Percentiles rank a stretch among this genome's conserved stretches.
Evolutionary conservation across 2,113 vertebrate genomes (phyloP).

Genomic region (Candoia aspera): DNA sequence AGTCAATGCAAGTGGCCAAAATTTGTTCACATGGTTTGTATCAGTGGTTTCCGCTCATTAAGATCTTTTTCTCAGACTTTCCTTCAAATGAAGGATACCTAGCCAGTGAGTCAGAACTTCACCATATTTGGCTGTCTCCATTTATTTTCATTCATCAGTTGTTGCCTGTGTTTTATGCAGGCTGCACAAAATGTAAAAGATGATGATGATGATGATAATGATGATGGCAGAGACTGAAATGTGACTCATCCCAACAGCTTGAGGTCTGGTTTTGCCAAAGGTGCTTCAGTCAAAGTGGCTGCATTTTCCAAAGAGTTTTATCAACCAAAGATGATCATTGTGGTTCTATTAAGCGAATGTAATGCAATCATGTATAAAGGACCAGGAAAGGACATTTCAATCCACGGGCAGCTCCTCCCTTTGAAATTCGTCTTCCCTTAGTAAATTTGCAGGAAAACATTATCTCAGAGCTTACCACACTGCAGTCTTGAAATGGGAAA

Average conservation of each 20-base stretch:
- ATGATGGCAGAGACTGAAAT: conserved; percentile 66
- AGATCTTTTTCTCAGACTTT: conserved; percentile 43
- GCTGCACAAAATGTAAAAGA: conserved; percentile 38
- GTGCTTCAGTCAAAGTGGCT: conserved; percentile 50
- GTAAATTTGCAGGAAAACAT: background rate
- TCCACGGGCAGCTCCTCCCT: background rate
- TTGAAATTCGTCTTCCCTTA: background rate
- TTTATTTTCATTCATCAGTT: conserved; percentile 59
- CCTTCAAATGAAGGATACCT: conserved; percentile 46
- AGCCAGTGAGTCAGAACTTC: conserved; percentile 64
- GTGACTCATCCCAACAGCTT: conserved; percentile 59
- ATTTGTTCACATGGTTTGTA: conserved; percentile 17
- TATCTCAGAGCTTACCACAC: background rate
- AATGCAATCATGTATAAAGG: conserved; percentile 34
- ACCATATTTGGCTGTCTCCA: conserved; percentile 60
- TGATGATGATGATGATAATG: background rate
- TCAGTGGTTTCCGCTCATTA: conserved; percentile 38
- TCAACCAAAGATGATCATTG: conserved; percentile 31
- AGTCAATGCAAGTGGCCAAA: conserved; percentile 20
- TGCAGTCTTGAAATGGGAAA: background rate
- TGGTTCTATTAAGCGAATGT: conserved; percentile 44
- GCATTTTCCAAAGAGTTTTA: conserved; percentile 50
- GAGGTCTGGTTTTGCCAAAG: conserved; percentile 65
- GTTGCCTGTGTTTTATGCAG: conserved; percentile 54
- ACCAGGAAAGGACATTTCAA: background rate